Percentiles rank a stretch among this genome's conserved stretches.
These are phyloP conservation scores for Corynorhinus townsendii DNA, from an alignment of 2,113 vertebrate genomes.

Conservation along the genomic window DNA sequence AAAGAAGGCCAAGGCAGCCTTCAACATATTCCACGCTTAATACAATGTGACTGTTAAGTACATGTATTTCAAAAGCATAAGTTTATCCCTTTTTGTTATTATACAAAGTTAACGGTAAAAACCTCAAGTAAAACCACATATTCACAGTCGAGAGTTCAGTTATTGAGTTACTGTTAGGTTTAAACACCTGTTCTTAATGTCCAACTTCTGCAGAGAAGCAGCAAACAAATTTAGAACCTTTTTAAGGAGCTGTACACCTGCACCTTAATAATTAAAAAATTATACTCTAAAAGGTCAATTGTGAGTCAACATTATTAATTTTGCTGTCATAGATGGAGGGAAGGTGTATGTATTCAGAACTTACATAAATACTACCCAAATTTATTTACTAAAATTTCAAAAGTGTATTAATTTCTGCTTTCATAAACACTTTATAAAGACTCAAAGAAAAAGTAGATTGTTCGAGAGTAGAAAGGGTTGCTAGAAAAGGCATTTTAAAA, in stretches of 20 bases:
- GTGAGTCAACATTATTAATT: background rate
- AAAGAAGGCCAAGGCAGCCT: background rate
- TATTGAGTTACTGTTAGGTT: slow-evolving; percentile 37
- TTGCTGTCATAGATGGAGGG: background rate
- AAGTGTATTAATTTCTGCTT: slow-evolving; percentile 5
- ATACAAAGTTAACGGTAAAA: slow-evolving; percentile 45
- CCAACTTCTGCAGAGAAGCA: background rate
- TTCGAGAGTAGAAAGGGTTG: background rate
- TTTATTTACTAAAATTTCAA: background rate
- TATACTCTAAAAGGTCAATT: background rate
- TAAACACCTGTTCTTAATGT: slow-evolving; percentile 62
- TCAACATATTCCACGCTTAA: background rate
- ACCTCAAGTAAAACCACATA: slow-evolving; percentile 70
- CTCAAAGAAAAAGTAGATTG: slow-evolving; percentile 25
- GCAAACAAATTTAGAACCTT: background rate
- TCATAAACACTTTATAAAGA: slow-evolving; percentile 18
- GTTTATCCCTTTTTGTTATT: slow-evolving; percentile 25
- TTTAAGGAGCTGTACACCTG: slow-evolving; percentile 37
- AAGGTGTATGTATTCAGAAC: background rate
- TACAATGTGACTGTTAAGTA: background rate
- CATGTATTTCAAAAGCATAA: slow-evolving; percentile 7
- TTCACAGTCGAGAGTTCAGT: slow-evolving; percentile 28
- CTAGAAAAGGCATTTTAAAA: background rate
- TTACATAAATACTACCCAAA: slow-evolving; percentile 17
- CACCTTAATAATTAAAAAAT: background rate